A percentile compares a stretch with the other conserved stretches of the same genome.
These are phyloP conservation scores for Stenoptilia bipunctidactyla DNA, from an alignment of 2,888 invertebrate genomes.

Conservation along the genomic window DNA sequence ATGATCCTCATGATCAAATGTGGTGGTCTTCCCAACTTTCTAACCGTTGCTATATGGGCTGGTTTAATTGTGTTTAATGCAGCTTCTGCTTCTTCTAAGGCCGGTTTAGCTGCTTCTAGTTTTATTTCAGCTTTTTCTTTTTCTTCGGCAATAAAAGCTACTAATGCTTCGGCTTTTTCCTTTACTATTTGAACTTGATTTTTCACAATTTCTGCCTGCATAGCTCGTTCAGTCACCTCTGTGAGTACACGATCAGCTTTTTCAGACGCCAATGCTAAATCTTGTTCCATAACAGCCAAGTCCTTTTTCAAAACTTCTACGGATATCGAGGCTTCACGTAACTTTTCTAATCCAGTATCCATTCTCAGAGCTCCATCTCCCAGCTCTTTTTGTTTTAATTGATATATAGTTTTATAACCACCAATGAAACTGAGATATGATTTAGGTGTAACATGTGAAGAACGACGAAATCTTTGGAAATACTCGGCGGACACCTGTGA, in stretches of 20 bases:
- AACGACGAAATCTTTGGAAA: constrained; percentile 90
- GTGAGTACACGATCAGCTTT: constrained; percentile 89
- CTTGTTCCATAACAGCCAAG: constrained; percentile 94
- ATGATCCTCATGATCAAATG: constrained; percentile 98
- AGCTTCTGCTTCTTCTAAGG: constrained; percentile 93
- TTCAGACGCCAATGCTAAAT: constrained; percentile 91
- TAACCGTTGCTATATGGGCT: constrained; percentile 94
- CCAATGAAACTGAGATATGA: constrained; percentile 96
- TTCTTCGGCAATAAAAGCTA: constrained; percentile 88
- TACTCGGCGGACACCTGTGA: constrained; percentile 87
- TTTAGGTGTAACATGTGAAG: constrained; percentile 97
- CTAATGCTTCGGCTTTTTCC: constrained; percentile 92
- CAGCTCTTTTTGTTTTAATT: constrained; percentile 88
- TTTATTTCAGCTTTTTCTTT: constrained; percentile 93
- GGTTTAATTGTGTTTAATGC: constrained; percentile 97
- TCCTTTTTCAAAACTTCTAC: constrained; percentile 93
- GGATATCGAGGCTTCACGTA: constrained; percentile 94
- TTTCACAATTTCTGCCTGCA: constrained; percentile 95
- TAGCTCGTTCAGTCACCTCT: constrained; percentile 93
- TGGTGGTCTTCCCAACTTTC: constrained; percentile 94
- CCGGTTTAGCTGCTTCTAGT: constrained; percentile 95
- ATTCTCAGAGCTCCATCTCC: constrained; percentile 92
- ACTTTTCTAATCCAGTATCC: constrained; percentile 95
- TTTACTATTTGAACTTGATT: constrained; percentile 96
- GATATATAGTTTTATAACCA: constrained; percentile 95